Percentiles rank a stretch among this genome's conserved stretches.
These are phyloP conservation scores for Drosophila maculinotata DNA, from an alignment of 2,888 invertebrate species.

Conservation along the genomic window DNA sequence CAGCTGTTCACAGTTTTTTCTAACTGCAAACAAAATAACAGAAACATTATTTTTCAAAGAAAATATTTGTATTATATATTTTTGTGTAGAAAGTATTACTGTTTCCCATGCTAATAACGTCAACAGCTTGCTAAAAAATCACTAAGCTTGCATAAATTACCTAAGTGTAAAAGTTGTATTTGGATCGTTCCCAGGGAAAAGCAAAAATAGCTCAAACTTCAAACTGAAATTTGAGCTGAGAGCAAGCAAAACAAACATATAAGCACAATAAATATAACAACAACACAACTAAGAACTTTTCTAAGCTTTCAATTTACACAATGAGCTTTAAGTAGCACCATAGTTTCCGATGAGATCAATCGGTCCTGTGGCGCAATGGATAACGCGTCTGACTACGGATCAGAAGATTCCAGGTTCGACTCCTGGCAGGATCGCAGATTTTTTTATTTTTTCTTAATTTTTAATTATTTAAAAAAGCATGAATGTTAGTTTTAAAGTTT, in stretches of 20 bases:
- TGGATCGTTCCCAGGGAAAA: no score
- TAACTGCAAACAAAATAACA: neutral
- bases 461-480: neutral
- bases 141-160: conserved; percentile 31
- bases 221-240: neutral
- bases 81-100: no score
- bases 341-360: accelerated
- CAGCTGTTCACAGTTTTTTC: no score
- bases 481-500: neutral
- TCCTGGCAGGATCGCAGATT: conserved; percentile 85
- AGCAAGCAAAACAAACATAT: conserved; percentile 3
- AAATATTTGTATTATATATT: no score
- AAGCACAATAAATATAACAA: neutral
- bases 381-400: conserved; percentile 86
- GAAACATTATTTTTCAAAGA: neutral
- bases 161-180: conserved; percentile 2
- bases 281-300: conserved; percentile 7
- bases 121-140: conserved; percentile 14
- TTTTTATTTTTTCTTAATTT: conserved; percentile 23
- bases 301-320: neutral
- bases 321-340: conserved; percentile 4
- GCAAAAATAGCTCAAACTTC: neutral
- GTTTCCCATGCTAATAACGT: conserved; percentile 8
- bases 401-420: conserved; percentile 86
- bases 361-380: conserved; percentile 86